Evolutionary conservation across 2,113 vertebrate species (phyloP).

Genomic region (Anolis sagrei): DNA sequence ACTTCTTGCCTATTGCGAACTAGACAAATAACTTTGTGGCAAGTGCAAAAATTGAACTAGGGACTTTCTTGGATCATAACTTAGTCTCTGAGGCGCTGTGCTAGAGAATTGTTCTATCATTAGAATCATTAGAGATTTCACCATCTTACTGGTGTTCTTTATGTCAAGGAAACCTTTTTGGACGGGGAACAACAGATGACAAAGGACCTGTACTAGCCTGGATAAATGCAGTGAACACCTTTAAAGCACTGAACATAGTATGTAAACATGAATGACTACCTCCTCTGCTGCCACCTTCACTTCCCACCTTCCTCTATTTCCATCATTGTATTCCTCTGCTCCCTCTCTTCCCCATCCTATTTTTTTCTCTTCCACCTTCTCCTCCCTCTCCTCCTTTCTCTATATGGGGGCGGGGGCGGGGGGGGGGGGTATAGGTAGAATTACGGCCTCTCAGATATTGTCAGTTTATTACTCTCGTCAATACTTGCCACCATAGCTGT

Average conservation of each 20-base stretch:
- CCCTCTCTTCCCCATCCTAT: too few relatives aligned
- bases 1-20: not conserved
- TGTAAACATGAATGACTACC: conserved; percentile 8
- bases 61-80: not conserved
- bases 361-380: too few relatives aligned
- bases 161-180: conserved; percentile 81
- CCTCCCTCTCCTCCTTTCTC: too few relatives aligned
- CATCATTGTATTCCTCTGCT: too few relatives aligned
- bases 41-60: not conserved
- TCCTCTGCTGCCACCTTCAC: not conserved
- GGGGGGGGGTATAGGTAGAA: too few relatives aligned
- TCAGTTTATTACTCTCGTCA: not conserved
- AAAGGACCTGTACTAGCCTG: conserved; percentile 83
- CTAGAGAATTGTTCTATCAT: not conserved
- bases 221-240: conserved; percentile 77
- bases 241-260: conserved; percentile 74
- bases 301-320: too few relatives aligned
- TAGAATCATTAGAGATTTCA: not conserved
- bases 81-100: not conserved
- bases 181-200: conserved; percentile 81
- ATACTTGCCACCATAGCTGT: not conserved
- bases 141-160: conserved; percentile 31
- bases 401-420: too few relatives aligned
- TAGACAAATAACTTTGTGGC: not conserved
- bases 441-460: not conserved